Percentiles rank a stretch among this genome's conserved stretches.
These are phyloP conservation scores for Embiotoca jacksoni DNA, from an alignment of 2,113 vertebrate species.

Conservation along the genomic window DNA sequence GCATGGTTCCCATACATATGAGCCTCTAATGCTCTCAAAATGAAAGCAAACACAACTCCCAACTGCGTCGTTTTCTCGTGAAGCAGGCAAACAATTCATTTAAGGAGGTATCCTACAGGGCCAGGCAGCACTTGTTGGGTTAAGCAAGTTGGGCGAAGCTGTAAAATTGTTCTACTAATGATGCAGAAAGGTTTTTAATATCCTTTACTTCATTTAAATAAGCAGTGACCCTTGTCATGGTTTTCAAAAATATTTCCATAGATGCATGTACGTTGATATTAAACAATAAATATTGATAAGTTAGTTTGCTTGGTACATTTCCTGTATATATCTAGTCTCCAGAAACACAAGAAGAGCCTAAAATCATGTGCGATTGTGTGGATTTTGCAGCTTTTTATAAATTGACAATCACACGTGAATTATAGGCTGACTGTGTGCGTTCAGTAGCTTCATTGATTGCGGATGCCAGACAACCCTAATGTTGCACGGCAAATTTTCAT, in stretches of 20 bases:
- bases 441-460: constrained; percentile 53
- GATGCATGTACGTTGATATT: no score
- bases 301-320: not conserved
- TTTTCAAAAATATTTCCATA: not conserved
- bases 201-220: not conserved
- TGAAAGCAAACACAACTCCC: constrained; percentile 71
- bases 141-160: constrained; percentile 10
- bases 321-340: not conserved
- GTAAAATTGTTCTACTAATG: not conserved
- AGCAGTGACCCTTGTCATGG: not conserved
- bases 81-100: constrained; percentile 71
- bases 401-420: constrained; percentile 7
- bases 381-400: constrained; percentile 26
- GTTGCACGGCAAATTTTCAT: constrained; percentile 16
- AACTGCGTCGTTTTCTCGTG: constrained; percentile 59
- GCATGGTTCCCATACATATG: constrained; percentile 36
- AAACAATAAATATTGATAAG: not conserved
- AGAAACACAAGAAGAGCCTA: not conserved
- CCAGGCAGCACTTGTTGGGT: constrained; percentile 6
- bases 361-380: constrained; percentile 11
- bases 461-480: constrained; percentile 36
- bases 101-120: constrained; percentile 20
- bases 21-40: constrained; percentile 73
- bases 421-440: constrained; percentile 38
- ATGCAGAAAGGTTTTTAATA: not conserved